Evolutionary conservation across 2,888 invertebrate genomes (phyloP).

Genomic region (Pollenia labialis): DNA sequence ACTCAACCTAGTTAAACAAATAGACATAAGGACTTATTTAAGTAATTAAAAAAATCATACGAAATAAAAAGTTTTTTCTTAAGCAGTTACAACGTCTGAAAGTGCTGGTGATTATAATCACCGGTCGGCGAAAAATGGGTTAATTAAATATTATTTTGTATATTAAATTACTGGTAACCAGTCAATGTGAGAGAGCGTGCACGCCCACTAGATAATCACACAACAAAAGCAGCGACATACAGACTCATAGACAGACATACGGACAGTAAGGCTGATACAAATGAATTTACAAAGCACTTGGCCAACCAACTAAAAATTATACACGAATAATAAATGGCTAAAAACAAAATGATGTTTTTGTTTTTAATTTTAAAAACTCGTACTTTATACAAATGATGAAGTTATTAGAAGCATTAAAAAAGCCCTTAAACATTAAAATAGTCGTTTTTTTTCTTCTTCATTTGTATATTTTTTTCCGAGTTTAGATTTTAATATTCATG

Average conservation of each 20-base stretch:
- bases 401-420: slow-evolving; percentile 58
- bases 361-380: slow-evolving; percentile 17
- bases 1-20: too few relatives aligned
- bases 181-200: slow-evolving; percentile 15
- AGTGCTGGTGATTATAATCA: too few relatives aligned
- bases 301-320: background rate
- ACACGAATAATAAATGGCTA: slow-evolving; percentile 40
- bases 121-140: too few relatives aligned
- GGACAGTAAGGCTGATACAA: background rate
- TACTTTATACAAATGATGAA: slow-evolving; percentile 54
- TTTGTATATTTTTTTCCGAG: background rate
- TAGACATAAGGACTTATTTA: too few relatives aligned
- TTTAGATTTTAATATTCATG: slow-evolving; percentile 60
- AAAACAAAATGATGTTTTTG: slow-evolving; percentile 34
- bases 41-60: too few relatives aligned
- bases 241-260: background rate
- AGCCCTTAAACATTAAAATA: slow-evolving; percentile 45
- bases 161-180: slow-evolving; percentile 61
- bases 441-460: slow-evolving; percentile 23
- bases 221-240: background rate
- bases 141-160: slow-evolving; percentile 62
- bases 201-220: slow-evolving; percentile 55
- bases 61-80: too few relatives aligned
- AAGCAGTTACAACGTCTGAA: too few relatives aligned
- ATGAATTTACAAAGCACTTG: slow-evolving; percentile 12